Evolutionary conservation across 2,888 invertebrate species (phyloP).

Genomic region (Arctia plantaginis): DNA sequence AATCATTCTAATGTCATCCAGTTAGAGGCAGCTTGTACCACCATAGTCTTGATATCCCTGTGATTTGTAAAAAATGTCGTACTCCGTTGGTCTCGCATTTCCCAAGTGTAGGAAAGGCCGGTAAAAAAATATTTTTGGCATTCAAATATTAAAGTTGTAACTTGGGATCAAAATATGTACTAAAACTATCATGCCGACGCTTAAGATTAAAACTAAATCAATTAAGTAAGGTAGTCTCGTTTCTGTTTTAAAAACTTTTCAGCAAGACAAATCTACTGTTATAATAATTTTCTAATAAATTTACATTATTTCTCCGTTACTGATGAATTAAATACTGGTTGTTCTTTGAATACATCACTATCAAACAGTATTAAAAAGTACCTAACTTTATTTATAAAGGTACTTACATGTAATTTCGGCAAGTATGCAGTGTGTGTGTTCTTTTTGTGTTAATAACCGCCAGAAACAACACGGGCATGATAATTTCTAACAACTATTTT

Average conservation of each 20-base stretch:
- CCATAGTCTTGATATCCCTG: too few species aligned
- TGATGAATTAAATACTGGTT: neutral
- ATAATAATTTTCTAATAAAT: neutral
- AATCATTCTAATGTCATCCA: neutral
- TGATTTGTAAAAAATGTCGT: too few species aligned
- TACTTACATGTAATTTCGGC: neutral
- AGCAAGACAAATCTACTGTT: too few species aligned
- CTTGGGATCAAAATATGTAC: too few species aligned
- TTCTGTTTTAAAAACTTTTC: too few species aligned
- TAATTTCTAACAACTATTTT: constrained; percentile 51
- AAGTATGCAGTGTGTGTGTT: neutral
- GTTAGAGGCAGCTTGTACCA: too few species aligned
- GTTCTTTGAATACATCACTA: neutral
- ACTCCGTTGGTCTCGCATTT: neutral
- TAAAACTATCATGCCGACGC: neutral
- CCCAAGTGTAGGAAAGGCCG: too few species aligned
- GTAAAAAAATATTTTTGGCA: too few species aligned
- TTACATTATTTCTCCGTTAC: neutral
- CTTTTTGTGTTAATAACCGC: constrained; percentile 25
- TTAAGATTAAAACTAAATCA: neutral
- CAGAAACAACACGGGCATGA: constrained; percentile 40
- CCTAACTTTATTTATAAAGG: too few species aligned
- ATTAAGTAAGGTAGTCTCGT: too few species aligned
- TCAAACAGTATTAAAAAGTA: too few species aligned
- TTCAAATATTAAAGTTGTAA: too few species aligned